Evolutionary conservation across 1,140 invertebrate species (phyloP), one percentile per base, ranked within the genome.

Genomic region (Apocrypta bakeri): DNA sequence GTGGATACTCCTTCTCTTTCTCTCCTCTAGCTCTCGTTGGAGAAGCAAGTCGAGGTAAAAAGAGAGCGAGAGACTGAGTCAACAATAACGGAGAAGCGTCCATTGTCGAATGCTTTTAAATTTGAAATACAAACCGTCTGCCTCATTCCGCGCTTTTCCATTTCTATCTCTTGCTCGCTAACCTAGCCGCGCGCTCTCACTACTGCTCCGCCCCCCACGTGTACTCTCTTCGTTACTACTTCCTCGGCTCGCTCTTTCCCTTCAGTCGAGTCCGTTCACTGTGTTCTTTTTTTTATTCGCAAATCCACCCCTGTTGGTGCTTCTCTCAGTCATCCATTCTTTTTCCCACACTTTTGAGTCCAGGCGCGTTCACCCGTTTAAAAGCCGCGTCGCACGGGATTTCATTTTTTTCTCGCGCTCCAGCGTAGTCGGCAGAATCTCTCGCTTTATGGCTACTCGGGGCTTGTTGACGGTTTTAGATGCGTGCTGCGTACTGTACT

Each of bases 101-200:
- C 86, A 91, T 92, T 92, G 91, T 90, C 89, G 87, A 90, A 91
- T 91, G 91, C 90, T 92, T 92, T 91, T 91, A 91, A 92, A 90
- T 92, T 91, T 90, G 87, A 90, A 91, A 92, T 89, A 91, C 88
- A 92, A 90, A 91, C 88, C 87, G 86, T 91, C 89, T 89, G 85
- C 87, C 86, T 88, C 87, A 81, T 86, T 71, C 85, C 27, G 37
- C 21, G 29, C 68, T 68, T 79, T 29, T 40, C 37, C 37, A 25
- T 79, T 56, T 79, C 24, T 42, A 66, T 29, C 63, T 66, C 63
- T 17, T 25, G 27, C 24, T 29, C 63, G 9, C 77, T 56, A 79
- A 69, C 25, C 24, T 25, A 33, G 31, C 33, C 2, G 33, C 33
- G 33, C 33, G 33, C 29, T 21, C 31, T 40, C n/a, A n/a, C 56